Evolutionary conservation across 1,140 invertebrate species (phyloP).

Genomic region (Papilio polyxenes): DNA sequence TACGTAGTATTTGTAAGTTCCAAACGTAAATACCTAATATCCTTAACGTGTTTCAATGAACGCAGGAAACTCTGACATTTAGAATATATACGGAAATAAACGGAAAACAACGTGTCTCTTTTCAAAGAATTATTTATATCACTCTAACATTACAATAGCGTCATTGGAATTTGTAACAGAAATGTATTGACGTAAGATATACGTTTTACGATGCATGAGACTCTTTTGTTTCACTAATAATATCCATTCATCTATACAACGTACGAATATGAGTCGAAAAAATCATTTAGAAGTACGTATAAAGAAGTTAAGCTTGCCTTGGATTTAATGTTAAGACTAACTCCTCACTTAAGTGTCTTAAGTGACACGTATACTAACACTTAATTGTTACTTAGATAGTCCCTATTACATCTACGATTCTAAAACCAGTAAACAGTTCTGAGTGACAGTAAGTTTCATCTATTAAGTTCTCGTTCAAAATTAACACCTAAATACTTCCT

Average conservation of each 20-base stretch:
- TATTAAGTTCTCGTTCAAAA: no score
- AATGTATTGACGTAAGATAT: slow-evolving; percentile 12
- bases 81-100: not conserved
- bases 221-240: not conserved
- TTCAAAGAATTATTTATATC: slow-evolving; percentile 21
- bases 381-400: no score
- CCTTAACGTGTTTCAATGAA: not conserved
- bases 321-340: no score
- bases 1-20: not conserved
- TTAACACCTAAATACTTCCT: no score
- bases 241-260: not conserved
- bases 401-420: no score
- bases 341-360: no score
- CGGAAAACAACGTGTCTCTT: slow-evolving; percentile 9
- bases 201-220: not conserved
- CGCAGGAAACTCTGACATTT: not conserved
- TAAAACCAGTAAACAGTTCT: no score
- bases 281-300: no score
- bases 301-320: no score
- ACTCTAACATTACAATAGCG: not conserved
- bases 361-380: no score
- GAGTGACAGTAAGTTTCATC: no score
- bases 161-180: slow-evolving; percentile 9
- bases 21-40: not conserved
- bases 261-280: not conserved